phyloP scores from a whole-genome alignment of 2,113 vertebrate species.

The Rhizomys pruinosus region DNA sequence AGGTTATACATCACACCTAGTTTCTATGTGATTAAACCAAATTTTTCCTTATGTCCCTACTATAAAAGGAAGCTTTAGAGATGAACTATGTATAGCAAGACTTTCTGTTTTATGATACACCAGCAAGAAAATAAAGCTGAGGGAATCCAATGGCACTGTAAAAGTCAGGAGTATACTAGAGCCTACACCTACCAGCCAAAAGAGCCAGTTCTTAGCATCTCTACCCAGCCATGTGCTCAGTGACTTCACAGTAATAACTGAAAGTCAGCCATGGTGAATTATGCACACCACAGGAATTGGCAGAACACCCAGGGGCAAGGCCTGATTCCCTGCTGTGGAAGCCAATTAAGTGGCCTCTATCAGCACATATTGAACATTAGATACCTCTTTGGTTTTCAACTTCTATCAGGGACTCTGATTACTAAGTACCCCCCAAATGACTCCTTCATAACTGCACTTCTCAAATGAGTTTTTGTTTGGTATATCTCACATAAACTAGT shows the following conservation, averaged over 20 bases:
- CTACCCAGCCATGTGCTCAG: too few relatives aligned
- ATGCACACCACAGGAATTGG: neutral
- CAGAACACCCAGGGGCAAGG: neutral
- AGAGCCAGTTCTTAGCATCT: neutral
- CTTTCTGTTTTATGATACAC: neutral
- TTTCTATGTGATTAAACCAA: neutral
- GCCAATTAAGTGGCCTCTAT: neutral
- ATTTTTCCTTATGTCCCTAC: neutral
- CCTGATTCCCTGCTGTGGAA: accelerated
- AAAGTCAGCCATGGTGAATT: neutral
- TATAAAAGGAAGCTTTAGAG: neutral
- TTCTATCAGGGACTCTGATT: neutral
- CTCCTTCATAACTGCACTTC: neutral
- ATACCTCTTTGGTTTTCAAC: neutral
- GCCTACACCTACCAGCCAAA: accelerated
- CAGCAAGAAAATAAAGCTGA: neutral
- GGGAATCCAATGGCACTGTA: neutral
- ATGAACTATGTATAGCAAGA: neutral
- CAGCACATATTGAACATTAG: too few relatives aligned
- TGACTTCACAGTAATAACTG: neutral
- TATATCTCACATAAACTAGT: neutral
- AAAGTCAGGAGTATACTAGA: neutral
- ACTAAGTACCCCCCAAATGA: neutral
- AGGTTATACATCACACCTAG: neutral
- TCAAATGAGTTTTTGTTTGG: neutral